Evolutionary conservation across 2,888 invertebrate species (phyloP).

Genomic region (Blastobasis adustella): DNA sequence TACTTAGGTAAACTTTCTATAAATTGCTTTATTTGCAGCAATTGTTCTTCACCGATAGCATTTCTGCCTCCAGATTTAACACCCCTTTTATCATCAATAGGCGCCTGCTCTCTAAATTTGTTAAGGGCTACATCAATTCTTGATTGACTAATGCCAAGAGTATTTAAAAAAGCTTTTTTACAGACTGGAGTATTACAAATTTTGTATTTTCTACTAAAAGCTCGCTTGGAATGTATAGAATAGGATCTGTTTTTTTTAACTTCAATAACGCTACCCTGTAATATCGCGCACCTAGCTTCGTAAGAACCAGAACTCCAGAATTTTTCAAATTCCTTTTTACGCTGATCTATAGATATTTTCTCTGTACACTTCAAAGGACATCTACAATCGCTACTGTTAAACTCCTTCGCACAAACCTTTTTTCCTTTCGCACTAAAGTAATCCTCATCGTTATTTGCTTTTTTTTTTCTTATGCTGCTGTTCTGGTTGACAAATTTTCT

Average conservation of each 20-base stretch:
- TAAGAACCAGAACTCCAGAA: slow-evolving; percentile 4
- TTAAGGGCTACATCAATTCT: slow-evolving; percentile 2
- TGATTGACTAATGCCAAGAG: slow-evolving; percentile 5
- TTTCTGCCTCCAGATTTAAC: slow-evolving; percentile 5
- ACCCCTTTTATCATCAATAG: slow-evolving; percentile 4
- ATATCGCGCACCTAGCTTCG: slow-evolving; percentile 4
- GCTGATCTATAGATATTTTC: slow-evolving; percentile 1
- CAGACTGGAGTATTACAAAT: not conserved
- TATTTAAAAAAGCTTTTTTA: slow-evolving; percentile 3
- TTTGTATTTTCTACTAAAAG: slow-evolving; percentile 3
- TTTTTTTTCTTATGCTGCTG: slow-evolving; percentile 4
- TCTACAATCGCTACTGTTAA: not conserved
- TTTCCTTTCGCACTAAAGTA: slow-evolving; percentile 1
- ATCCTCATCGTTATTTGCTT: slow-evolving; percentile 2
- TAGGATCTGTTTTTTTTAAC: not conserved
- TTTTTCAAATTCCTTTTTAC: slow-evolving; percentile 3
- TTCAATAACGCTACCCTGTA: slow-evolving; percentile 2
- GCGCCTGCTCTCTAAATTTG: slow-evolving; percentile 1
- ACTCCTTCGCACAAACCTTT: not conserved
- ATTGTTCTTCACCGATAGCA: not conserved
- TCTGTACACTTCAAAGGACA: slow-evolving; percentile 4
- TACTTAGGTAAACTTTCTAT: slow-evolving; percentile 6
- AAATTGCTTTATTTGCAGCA: slow-evolving; percentile 1
- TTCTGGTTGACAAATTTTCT: slow-evolving; percentile 3
- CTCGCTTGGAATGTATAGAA: not conserved